These are phyloP conservation scores for Gymnorhina tibicen DNA, from an alignment of 2,113 vertebrate species.

Conservation along the genomic window DNA sequence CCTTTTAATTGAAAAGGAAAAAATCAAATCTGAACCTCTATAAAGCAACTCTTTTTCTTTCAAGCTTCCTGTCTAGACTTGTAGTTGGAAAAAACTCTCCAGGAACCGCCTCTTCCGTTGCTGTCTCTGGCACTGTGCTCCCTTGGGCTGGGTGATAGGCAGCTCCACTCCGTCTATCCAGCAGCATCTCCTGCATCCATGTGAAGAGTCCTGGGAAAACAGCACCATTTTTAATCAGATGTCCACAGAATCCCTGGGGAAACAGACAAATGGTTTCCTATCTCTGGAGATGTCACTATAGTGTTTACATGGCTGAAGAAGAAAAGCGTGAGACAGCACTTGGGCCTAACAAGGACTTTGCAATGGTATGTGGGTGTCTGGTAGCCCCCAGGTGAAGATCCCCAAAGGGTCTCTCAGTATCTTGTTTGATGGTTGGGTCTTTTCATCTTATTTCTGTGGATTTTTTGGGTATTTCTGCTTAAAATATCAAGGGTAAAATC, in stretches of 20 bases:
- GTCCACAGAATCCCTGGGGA: neutral
- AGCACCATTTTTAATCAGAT: neutral
- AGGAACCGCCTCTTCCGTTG: neutral
- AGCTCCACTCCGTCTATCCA: rapidly evolving
- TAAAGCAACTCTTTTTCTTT: slow-evolving; percentile 13
- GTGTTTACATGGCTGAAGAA: neutral
- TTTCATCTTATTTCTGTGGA: neutral
- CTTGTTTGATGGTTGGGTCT: neutral
- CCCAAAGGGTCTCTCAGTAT: neutral
- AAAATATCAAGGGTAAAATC: neutral
- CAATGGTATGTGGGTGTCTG: slow-evolving; percentile 4
- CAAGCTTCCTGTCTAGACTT: slow-evolving; percentile 66
- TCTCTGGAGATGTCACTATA: neutral
- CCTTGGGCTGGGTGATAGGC: neutral
- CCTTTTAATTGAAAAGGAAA: neutral
- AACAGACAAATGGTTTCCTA: neutral
- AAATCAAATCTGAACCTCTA: neutral
- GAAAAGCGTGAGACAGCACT: neutral
- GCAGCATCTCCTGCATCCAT: neutral
- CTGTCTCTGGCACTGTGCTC: neutral
- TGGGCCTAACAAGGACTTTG: neutral
- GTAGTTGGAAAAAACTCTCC: neutral
- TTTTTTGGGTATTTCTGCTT: neutral
- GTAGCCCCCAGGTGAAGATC: neutral
- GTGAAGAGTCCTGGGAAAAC: neutral